Evolutionary conservation across 2,113 vertebrate genomes (phyloP).

Genomic region (Entomyzon cyanotis): DNA sequence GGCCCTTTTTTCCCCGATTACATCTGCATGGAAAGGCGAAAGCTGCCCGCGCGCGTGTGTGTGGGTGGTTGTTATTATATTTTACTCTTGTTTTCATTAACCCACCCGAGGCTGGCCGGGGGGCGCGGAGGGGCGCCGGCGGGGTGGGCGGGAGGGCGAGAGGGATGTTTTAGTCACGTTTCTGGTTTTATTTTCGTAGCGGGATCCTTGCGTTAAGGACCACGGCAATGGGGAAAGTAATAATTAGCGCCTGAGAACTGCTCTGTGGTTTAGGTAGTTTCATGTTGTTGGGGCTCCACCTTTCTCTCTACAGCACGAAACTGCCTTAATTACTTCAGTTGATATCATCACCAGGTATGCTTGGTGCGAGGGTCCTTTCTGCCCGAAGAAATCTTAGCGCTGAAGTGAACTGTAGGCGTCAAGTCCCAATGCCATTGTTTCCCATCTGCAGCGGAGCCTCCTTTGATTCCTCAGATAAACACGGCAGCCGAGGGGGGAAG

Average conservation of each 20-base stretch:
- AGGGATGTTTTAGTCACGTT: conserved; percentile 28
- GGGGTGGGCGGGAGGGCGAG: neutral
- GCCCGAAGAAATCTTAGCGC: conserved; percentile 47
- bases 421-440: conserved; percentile 68
- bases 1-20: neutral
- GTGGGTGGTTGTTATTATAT: neutral
- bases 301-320: conserved; percentile 96
- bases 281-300: conserved; percentile 98
- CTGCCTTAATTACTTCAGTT: conserved; percentile 98
- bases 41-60: neutral
- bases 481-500: conserved; percentile 37
- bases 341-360: conserved; percentile 82
- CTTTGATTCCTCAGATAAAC: conserved; percentile 47
- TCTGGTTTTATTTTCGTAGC: conserved; percentile 65
- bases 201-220: conserved; percentile 64
- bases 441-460: conserved; percentile 41
- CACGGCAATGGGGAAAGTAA: conserved; percentile 57
- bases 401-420: conserved; percentile 49
- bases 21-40: conserved; percentile 13
- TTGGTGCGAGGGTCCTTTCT: conserved; percentile 49
- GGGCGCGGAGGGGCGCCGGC: neutral
- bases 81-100: conserved; percentile 17
- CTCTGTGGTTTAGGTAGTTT: conserved; percentile 99
- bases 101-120: neutral
- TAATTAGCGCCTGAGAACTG: conserved; percentile 82